phyloP scores from a whole-genome alignment of 2,797 vertebrate genomes.

The Euphonia xanthogaster region DNA sequence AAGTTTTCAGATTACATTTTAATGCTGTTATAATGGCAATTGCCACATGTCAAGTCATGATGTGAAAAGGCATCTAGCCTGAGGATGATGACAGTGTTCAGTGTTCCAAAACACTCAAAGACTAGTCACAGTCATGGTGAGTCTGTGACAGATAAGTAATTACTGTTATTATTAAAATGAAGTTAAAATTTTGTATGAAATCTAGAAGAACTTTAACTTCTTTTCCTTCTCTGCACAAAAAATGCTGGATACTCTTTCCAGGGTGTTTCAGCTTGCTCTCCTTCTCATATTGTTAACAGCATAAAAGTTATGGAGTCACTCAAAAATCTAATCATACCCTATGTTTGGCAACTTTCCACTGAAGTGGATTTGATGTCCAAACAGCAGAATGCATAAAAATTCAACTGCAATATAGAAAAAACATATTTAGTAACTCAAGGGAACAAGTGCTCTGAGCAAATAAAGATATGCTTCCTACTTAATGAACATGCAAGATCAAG shows the following conservation, averaged over 20 bases:
- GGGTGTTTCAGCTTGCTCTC: not conserved
- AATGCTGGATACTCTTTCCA: not conserved
- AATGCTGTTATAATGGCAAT: not conserved
- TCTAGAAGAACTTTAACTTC: not conserved
- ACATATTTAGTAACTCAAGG: not conserved
- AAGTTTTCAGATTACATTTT: not conserved
- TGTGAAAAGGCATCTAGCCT: not conserved
- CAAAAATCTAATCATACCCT: not conserved
- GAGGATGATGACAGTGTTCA: not conserved
- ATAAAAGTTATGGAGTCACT: not conserved
- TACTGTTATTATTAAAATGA: not conserved
- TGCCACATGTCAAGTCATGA: not conserved
- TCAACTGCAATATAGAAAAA: not conserved
- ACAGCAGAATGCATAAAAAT: not conserved
- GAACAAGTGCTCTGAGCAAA: not conserved
- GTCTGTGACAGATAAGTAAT: not conserved
- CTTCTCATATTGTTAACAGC: not conserved
- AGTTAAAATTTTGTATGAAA: not conserved
- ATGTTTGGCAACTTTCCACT: not conserved
- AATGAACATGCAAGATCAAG: not conserved
- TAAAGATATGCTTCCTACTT: not conserved
- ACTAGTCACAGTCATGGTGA: not conserved
- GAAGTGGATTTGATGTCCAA: not conserved
- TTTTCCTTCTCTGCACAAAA: not conserved
- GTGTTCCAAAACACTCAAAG: not conserved